Evolutionary conservation across 2,888 invertebrate genomes (phyloP), one percentile per base, ranked within the genome.

Genomic region (Leptura quadrifasciata): DNA sequence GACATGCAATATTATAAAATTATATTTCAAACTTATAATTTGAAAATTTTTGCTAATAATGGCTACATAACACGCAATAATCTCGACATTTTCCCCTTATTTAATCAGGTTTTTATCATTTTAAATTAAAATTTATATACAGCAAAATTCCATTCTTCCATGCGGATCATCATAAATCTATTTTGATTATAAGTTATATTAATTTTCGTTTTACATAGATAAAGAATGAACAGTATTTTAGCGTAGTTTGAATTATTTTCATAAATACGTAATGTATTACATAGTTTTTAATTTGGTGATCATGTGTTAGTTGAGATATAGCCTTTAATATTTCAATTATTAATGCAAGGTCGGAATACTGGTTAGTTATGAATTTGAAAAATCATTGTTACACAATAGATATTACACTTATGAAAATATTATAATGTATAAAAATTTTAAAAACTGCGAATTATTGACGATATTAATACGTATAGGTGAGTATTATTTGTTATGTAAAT

Each of bases 1-100:
- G 87, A 87, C 87, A 87, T 87, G 87, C 87, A 82, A 87, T 86
- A 87, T 85, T 85, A 85, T 85, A 85, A 87, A 87, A 86, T 86
- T 86, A 86, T 84, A 84, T 86, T 86, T 84, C 84, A 83, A 86
- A 87, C 82, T 86, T 86, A 85, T 86, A 87, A 87, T 87, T 86
- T 86, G 85, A 84, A 87, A 86, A 87, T 87, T 87, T 87, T 86
- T 86, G 85, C 78, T 83, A 83, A 84, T 86, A 87, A 87, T 83
- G 86, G 84, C 84, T 79, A 75, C 47, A 55, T 73, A 82, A 76
- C 87, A 87, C 86, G 87, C 87, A 82, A 87, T 77, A 75, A 75
- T 81, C 80, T 79, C 79, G 81, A 82, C 84, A 82, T 84, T 86
- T 85, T 85, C 84, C 82, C 79, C 75, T 72, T 72, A 70, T 67